These are phyloP conservation scores for Falco biarmicus DNA, from an alignment of 2,797 vertebrate genomes.

Conservation along the genomic window DNA sequence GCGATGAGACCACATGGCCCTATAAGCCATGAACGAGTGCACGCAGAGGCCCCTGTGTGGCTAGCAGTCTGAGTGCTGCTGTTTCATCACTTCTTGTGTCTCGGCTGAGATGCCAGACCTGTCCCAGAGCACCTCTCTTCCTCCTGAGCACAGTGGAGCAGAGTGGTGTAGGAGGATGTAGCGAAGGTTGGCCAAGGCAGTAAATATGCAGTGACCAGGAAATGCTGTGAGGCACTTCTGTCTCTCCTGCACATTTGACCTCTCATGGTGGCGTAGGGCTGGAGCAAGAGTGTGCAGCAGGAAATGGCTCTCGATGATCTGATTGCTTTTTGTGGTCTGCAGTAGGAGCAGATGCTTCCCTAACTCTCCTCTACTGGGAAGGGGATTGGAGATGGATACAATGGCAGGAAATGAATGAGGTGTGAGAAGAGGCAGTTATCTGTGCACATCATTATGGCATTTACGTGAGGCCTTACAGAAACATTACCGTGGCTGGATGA, in stretches of 20 bases:
- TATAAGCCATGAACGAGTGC: background rate
- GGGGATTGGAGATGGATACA: background rate
- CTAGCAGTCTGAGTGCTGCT: background rate
- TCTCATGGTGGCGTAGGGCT: background rate
- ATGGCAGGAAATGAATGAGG: conserved; percentile 28
- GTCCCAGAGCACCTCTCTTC: rapidly evolving
- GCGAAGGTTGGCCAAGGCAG: background rate
- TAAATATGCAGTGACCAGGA: background rate
- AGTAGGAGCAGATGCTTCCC: conserved; percentile 37
- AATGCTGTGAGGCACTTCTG: background rate
- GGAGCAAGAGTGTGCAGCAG: background rate
- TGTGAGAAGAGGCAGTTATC: background rate
- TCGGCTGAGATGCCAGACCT: background rate
- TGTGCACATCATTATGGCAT: background rate
- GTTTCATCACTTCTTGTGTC: background rate
- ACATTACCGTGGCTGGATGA: background rate
- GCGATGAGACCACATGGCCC: background rate
- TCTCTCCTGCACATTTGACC: background rate
- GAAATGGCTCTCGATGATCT: background rate
- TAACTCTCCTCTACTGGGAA: background rate
- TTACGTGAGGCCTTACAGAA: background rate
- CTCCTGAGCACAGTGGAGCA: background rate
- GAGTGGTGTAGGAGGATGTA: background rate
- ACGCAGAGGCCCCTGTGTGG: background rate
- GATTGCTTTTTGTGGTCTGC: background rate